Evolutionary conservation across 2,797 vertebrate genomes (phyloP).

Genomic region (Eleutherodactylus coqui): DNA sequence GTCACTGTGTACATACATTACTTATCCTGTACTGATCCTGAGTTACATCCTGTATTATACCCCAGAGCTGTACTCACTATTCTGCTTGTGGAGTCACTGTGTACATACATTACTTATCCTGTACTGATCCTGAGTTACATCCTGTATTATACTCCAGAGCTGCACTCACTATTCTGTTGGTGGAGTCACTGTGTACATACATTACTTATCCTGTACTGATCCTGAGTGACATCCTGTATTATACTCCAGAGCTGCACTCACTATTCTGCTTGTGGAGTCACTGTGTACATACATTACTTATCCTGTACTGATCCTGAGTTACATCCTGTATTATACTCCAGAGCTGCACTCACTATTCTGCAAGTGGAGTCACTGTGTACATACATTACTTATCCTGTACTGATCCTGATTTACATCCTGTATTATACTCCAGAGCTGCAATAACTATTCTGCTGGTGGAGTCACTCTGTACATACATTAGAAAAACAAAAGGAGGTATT

Average conservation of each 20-base stretch:
- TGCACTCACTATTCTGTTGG: slow-evolving; percentile 1
- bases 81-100: neutral
- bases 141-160: slow-evolving; percentile 3
- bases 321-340: too few relatives aligned
- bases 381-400: too few relatives aligned
- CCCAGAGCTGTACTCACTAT: neutral
- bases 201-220: neutral
- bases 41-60: neutral
- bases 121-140: too few relatives aligned
- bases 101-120: neutral
- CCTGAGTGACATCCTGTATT: neutral
- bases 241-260: neutral
- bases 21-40: neutral
- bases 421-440: neutral
- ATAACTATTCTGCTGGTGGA: neutral
- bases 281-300: neutral
- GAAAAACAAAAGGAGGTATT: too few relatives aligned
- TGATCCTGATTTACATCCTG: neutral
- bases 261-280: neutral
- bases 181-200: neutral
- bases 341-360: neutral
- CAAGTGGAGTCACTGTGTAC: too few relatives aligned
- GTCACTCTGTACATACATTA: neutral
- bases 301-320: too few relatives aligned
- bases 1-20: neutral